Base-by-base conservation (phyloP, 2,888 invertebrate genomes). In the Branchinecta sandiegonensis region DNA sequence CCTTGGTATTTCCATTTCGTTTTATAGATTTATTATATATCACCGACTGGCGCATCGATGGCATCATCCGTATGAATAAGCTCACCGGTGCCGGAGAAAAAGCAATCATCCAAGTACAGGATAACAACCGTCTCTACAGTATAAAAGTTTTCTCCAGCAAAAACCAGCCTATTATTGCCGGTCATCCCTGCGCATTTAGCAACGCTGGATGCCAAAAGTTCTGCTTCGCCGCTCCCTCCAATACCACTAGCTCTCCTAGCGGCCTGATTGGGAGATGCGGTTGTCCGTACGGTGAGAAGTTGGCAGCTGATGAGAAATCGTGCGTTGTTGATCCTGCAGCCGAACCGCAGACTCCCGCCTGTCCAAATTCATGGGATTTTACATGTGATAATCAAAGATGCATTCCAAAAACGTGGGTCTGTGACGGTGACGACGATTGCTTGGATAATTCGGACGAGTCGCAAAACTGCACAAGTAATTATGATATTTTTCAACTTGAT, bases 371-470 rank as follows among this genome's bases (percentile, higher is more conserved):
- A 1, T 92, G 92, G 88, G 91, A 94, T 79, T 95, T 95, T 77
- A 92, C 92, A 0, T 96, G 96, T 69, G 86, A 86, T 74, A 94
- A 94, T 78, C 91, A 93, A 76, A 80, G 90, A 47, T 94, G 93
- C 76, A 90, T 94, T 67, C 92, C 93, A 0, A 90, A 90, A 76
- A 89, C 90, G 10, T 95, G 94, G 94, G 88, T 93, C 2, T 95
- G 95, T 77, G 94, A 95, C 76, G 94, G 94, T 0, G 95, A 95
- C 74, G 90, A 95, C 75, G 95, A 96, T 76, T 96, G 96, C 75
- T 80, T 94, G 74, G 95, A 96, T 76, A 91, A 93, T 79, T 92
- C 93, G 69, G 95, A 95, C 76, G 95, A 95, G 78, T 88, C 90
- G 79, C 91, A 90, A 76, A 94, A 94, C 75, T 96, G 95, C 77